These are phyloP conservation scores for Tenrec ecaudatus DNA, from an alignment of 2,113 vertebrate species.

Conservation along the genomic window DNA sequence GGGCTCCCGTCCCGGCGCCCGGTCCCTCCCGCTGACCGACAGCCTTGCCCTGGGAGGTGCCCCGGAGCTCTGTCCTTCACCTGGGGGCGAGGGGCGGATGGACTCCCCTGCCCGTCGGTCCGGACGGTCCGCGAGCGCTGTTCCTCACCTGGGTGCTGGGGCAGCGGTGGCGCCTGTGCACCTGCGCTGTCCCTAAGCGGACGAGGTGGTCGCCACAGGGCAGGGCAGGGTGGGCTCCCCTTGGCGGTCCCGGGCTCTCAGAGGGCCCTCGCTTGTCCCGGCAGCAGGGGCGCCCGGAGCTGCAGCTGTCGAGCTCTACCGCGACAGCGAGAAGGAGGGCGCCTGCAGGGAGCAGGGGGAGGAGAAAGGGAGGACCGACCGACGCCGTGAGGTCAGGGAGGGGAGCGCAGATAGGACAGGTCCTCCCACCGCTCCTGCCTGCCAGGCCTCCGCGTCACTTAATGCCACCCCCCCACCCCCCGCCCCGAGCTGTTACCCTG, in stretches of 20 bases:
- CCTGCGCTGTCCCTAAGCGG: constrained; percentile 53
- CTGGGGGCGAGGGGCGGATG: not conserved
- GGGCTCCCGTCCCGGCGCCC: not conserved
- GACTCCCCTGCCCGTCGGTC: not conserved
- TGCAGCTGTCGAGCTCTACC: not conserved
- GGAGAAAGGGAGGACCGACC: constrained; percentile 73
- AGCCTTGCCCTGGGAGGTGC: not conserved
- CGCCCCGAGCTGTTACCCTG: not conserved
- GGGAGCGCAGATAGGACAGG: constrained; percentile 76
- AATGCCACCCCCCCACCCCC: not conserved
- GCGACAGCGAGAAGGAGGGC: constrained; percentile 64
- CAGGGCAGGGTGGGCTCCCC: not conserved
- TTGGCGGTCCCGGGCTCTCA: not conserved
- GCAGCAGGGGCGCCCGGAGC: constrained; percentile 55
- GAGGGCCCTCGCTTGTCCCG: not conserved
- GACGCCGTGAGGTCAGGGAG: constrained; percentile 71
- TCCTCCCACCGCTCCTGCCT: constrained; percentile 27
- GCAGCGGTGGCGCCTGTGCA: constrained; percentile 39
- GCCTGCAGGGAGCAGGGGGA: constrained; percentile 62
- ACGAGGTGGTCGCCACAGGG: not conserved
- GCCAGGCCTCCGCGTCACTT: constrained; percentile 36
- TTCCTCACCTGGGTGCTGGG: constrained; percentile 65
- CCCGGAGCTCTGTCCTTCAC: not conserved
- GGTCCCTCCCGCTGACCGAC: not conserved
- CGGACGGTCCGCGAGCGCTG: not conserved